A percentile compares a stretch with the other conserved stretches of the same genome.
Conservation (phyloP, 2,113 vertebrate genomes). For the Lanius collurio region DNA sequence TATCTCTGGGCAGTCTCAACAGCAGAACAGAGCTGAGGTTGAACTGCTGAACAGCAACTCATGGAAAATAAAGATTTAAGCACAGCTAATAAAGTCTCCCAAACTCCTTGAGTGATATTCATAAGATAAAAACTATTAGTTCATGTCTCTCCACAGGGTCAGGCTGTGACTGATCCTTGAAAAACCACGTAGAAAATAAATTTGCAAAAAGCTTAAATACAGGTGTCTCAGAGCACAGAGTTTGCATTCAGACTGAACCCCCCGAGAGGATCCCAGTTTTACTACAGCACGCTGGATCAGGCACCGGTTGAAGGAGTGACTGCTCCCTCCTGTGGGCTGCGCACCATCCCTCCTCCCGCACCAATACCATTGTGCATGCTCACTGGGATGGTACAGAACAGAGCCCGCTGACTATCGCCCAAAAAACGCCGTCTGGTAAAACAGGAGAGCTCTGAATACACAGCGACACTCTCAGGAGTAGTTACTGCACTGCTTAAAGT, state of each 20-base stretch:
- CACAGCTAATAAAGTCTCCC: background rate
- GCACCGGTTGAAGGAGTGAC: background rate
- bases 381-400: background rate
- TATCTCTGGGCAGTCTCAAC: background rate
- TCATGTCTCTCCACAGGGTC: background rate
- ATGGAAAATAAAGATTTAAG: background rate
- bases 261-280: background rate
- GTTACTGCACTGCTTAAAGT: background rate
- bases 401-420: background rate
- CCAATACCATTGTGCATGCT: accelerated
- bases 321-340: background rate
- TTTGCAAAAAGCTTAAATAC: background rate
- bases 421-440: background rate
- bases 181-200: background rate
- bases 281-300: accelerated
- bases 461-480: background rate
- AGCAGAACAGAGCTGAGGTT: background rate
- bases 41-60: background rate
- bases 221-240: background rate
- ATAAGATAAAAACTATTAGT: background rate
- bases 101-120: background rate
- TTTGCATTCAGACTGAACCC: background rate
- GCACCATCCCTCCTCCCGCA: background rate
- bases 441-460: background rate
- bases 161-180: background rate